Conservation (phyloP, 2,797 vertebrate species). For the Falco berigora region DNA sequence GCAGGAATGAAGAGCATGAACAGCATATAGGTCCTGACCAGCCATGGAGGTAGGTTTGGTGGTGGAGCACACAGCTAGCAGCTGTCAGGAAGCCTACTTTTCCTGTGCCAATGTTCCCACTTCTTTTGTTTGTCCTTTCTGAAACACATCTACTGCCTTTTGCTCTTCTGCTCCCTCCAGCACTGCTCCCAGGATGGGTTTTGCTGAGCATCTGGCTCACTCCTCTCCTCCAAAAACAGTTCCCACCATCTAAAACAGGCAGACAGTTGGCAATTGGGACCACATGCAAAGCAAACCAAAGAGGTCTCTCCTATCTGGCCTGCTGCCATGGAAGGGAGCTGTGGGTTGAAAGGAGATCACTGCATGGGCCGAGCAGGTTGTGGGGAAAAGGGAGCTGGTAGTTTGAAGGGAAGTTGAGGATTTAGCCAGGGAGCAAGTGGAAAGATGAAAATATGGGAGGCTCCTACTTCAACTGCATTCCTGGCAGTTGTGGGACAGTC, state of each 20-base stretch:
- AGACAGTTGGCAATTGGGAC: neutral
- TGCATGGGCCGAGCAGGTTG: neutral
- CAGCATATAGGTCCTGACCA: rapidly evolving
- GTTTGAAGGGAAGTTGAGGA: neutral
- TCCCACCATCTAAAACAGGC: neutral
- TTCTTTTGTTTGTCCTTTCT: neutral
- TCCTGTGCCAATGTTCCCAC: neutral
- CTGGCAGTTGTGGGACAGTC: neutral
- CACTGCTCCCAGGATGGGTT: neutral
- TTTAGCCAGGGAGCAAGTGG: neutral
- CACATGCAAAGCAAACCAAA: neutral
- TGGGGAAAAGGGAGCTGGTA: neutral
- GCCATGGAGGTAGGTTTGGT: neutral
- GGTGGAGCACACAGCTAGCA: neutral
- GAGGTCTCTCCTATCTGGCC: neutral
- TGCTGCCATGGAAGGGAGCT: neutral
- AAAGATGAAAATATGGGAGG: constrained; percentile 14
- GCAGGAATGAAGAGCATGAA: neutral
- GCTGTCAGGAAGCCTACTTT: neutral
- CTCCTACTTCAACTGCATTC: neutral
- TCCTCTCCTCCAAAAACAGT: neutral
- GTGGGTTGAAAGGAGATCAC: neutral
- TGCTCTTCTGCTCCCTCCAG: neutral
- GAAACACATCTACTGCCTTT: neutral
- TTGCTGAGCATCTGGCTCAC: neutral